These are phyloP conservation scores for Brachirus orientalis DNA, from an alignment of 2,113 vertebrate species.

Conservation along the genomic window DNA sequence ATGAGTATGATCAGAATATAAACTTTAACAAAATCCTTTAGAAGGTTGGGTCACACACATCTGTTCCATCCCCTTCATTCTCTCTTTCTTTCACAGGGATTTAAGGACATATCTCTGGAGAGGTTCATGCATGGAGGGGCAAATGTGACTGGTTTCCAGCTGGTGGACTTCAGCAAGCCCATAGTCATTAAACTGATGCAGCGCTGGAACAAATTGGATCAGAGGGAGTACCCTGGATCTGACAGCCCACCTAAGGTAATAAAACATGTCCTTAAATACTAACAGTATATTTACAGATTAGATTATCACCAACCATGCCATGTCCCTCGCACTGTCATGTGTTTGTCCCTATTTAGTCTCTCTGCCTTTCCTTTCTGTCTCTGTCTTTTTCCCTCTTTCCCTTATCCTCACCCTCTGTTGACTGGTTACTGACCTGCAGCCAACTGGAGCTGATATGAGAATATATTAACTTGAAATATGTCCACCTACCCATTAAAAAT, in stretches of 20 bases:
- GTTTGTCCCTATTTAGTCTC: slow-evolving; percentile 10
- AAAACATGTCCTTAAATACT: not conserved
- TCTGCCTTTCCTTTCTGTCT: not conserved
- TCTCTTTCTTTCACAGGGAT: slow-evolving; percentile 83
- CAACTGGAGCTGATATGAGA: slow-evolving; percentile 38
- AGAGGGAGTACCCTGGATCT: slow-evolving; percentile 97
- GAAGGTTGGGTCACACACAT: not conserved
- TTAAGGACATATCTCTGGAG: slow-evolving; percentile 98
- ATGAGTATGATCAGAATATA: slow-evolving; percentile 11
- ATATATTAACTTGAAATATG: slow-evolving; percentile 60
- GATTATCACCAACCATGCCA: not conserved
- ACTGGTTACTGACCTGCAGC: slow-evolving; percentile 42
- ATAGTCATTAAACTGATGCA: slow-evolving; percentile 98
- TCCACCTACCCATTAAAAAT: slow-evolving; percentile 61
- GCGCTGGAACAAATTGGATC: slow-evolving; percentile 98
- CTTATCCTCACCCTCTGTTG: slow-evolving; percentile 24
- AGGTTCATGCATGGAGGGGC: slow-evolving; percentile 98
- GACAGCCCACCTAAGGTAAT: slow-evolving; percentile 95
- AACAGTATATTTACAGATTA: too few species aligned
- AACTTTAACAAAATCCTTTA: not conserved
- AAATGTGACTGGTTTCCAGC: slow-evolving; percentile 97
- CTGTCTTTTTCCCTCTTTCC: slow-evolving; percentile 17
- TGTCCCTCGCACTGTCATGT: slow-evolving; percentile 2
- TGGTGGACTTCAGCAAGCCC: slow-evolving; percentile 96
- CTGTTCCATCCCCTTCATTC: slow-evolving; percentile 3